Percentiles rank a stretch among this genome's conserved stretches.
phyloP scores from a whole-genome alignment of 53 echinoderm and acorn worm genomes.

The Mesocentrotus franciscanus region DNA sequence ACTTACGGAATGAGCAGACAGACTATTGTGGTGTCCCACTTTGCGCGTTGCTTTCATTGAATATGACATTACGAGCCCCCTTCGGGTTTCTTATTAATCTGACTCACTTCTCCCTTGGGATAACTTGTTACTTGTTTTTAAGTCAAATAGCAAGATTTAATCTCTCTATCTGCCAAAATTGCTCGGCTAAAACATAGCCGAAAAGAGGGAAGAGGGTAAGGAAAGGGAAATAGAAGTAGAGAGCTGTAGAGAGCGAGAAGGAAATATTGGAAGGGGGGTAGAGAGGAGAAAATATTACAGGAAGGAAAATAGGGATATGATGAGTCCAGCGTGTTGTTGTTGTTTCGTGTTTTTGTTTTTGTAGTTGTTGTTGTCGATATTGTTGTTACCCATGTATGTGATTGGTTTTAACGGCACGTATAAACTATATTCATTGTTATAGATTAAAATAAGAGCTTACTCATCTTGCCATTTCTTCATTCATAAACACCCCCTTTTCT shows the following conservation, averaged over 20 bases:
- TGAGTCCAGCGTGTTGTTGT: too few species aligned
- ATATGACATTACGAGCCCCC: not conserved
- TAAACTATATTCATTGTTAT: too few species aligned
- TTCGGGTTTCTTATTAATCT: not conserved
- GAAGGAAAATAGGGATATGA: too few species aligned
- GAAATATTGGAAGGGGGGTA: not conserved
- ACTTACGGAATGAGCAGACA: not conserved
- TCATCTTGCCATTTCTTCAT: too few species aligned
- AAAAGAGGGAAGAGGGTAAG: not conserved
- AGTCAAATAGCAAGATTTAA: constrained; percentile 1
- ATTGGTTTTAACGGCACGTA: too few species aligned
- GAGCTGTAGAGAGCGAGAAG: not conserved
- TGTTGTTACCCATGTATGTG: too few species aligned
- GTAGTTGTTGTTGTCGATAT: too few species aligned
- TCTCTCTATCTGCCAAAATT: constrained; percentile 1
- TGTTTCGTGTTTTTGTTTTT: too few species aligned
- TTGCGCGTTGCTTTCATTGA: not conserved
- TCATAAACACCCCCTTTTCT: too few species aligned
- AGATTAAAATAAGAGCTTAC: too few species aligned
- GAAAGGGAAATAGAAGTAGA: not conserved
- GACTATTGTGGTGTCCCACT: not conserved
- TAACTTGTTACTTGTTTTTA: not conserved
- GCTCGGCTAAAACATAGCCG: not conserved
- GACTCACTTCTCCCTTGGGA: constrained; percentile 16
- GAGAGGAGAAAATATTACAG: too few species aligned